Evolutionary conservation across 1,140 invertebrate genomes (phyloP), one percentile per base, ranked within the genome.

Genomic region (Mizuhopecten yessoensis): DNA sequence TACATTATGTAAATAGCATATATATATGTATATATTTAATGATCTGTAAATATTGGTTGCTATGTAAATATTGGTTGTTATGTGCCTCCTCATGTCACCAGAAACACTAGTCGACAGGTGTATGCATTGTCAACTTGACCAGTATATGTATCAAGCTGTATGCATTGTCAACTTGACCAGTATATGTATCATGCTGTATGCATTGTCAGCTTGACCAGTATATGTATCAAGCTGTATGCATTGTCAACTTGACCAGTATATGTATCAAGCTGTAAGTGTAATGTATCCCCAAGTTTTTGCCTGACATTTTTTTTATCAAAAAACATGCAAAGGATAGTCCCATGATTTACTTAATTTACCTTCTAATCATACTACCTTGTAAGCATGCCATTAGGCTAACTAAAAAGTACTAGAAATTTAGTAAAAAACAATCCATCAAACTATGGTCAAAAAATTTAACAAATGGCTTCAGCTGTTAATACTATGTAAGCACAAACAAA

Each of bases 1-100:
- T 75, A 75, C 7, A 75, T 75, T 29, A 17, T 75, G 57, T 75
- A 75, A 75, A 75, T 75, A 75, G 57, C 5, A 75, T 39, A 75
- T 75, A n/a, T 75, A 75, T 75, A 75, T 75, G 57, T 75, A 75
- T 75, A 75, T 75, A 29, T 29, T 75, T 75, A 57, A 75, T 75
- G 29, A n/a, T n/a, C n/a, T 75, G 57, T 75, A 75, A 75, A 75
- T 75, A 75, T n/a, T 29, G 57, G 7, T 75, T 49, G 45, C n/a
- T 75, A 75, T 75, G 57, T 75, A 75, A 75, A 75, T 75, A 75
- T n/a, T 29, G 57, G 7, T 75, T 49, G 45, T 23, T 49, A 13
- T 15, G 45, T 75, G 57, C 57, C 57, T 75, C 57, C n/a, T 75
- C 5, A 75, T 75, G 9, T 75, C 20, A 75, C 23, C 23, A n/a